Evolutionary conservation across 1,140 invertebrate species (phyloP).

Genomic region (Copidosoma floridanum): DNA sequence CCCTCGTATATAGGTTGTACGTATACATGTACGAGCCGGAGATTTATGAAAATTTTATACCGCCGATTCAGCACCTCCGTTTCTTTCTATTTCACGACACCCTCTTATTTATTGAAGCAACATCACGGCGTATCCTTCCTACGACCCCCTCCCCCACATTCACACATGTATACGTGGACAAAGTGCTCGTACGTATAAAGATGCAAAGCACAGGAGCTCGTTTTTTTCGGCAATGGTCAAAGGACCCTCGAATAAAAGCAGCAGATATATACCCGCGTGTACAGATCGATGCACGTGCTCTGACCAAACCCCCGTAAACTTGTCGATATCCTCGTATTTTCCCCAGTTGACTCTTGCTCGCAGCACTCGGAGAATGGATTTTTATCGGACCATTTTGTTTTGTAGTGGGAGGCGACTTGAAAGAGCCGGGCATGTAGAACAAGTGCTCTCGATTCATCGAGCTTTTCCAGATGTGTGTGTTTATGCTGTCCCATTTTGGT

Average conservation of each 20-base stretch:
- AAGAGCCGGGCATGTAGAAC: too few species aligned
- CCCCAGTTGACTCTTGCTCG: too few species aligned
- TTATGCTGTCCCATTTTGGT: too few species aligned
- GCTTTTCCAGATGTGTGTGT: too few species aligned
- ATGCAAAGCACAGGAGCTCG: background rate
- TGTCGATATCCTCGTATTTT: background rate
- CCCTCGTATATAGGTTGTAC: too few species aligned
- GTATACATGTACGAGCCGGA: too few species aligned
- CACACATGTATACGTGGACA: too few species aligned
- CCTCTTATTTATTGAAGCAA: conserved; percentile 1
- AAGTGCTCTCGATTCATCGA: too few species aligned
- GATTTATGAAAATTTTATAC: conserved; percentile 26
- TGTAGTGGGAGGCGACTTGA: too few species aligned
- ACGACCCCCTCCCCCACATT: too few species aligned
- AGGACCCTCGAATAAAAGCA: background rate
- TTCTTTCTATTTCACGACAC: conserved; percentile 7
- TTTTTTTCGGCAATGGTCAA: background rate
- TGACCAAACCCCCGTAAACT: conserved; percentile 8
- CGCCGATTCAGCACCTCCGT: background rate
- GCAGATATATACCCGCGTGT: too few species aligned
- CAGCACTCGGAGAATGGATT: too few species aligned
- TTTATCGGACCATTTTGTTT: conserved; percentile 1
- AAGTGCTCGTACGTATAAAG: conserved; percentile 7
- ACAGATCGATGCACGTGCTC: background rate
- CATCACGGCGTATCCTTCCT: background rate